phyloP scores from a whole-genome alignment of 2,797 vertebrate genomes.

The Arrhamphus sclerolepis region DNA sequence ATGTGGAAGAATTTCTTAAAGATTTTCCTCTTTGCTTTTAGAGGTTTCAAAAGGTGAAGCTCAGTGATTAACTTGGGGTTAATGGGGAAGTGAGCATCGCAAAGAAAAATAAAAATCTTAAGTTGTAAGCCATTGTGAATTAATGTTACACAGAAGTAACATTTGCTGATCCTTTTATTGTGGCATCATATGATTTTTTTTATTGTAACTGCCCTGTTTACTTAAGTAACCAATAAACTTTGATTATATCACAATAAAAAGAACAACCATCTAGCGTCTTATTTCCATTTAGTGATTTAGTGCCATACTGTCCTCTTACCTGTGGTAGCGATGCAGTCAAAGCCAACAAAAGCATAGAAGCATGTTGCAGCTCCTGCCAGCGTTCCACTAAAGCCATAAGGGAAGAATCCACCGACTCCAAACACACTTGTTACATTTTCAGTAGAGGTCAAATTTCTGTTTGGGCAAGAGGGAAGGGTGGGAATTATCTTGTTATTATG shows the following conservation, averaged over 20 bases:
- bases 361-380: conserved; percentile 87
- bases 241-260: too few relatives aligned
- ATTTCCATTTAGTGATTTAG: too few relatives aligned
- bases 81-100: too few relatives aligned
- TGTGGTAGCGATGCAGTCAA: conserved; percentile 90
- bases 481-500: conserved; percentile 16
- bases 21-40: neutral
- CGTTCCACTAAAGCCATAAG: conserved; percentile 84
- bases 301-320: conserved; percentile 52
- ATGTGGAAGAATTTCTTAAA: neutral
- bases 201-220: neutral
- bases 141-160: neutral
- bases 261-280: too few relatives aligned
- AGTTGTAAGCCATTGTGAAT: neutral
- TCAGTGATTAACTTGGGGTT: too few relatives aligned
- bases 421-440: conserved; percentile 72
- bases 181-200: neutral
- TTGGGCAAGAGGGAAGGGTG: neutral
- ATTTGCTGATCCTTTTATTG: neutral
- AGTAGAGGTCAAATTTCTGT: conserved; percentile 76
- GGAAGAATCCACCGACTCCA: conserved; percentile 87
- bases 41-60: too few relatives aligned
- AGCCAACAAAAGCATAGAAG: conserved; percentile 93
- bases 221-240: neutral
- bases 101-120: neutral